phyloP scores from a whole-genome alignment of 2,113 vertebrate genomes.

The Oenanthe melanoleuca region DNA sequence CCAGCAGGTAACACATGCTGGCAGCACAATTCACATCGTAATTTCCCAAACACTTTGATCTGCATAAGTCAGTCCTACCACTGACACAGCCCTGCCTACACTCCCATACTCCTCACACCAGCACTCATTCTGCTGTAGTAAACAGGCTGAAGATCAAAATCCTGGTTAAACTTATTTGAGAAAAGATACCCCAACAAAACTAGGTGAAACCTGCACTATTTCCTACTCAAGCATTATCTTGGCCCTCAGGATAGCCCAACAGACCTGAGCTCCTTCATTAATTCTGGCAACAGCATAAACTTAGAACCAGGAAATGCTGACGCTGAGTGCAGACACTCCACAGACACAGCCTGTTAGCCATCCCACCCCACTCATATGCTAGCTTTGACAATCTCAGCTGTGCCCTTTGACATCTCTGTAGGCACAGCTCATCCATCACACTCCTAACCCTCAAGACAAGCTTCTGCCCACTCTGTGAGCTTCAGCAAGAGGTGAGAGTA shows the following conservation, averaged over 20 bases:
- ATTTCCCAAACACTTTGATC: constrained; percentile 3
- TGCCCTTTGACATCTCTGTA: neutral
- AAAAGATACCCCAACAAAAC: neutral
- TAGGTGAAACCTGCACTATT: neutral
- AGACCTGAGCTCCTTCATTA: neutral
- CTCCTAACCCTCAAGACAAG: neutral
- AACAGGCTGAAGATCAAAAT: neutral
- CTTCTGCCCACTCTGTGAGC: neutral
- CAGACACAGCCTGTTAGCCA: neutral
- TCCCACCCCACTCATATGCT: neutral
- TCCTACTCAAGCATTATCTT: neutral
- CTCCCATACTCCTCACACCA: neutral
- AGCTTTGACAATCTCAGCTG: neutral
- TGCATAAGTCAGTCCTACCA: neutral
- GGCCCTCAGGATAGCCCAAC: neutral
- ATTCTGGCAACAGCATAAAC: neutral
- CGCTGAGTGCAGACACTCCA: neutral
- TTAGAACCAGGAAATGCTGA: neutral
- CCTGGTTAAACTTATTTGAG: neutral
- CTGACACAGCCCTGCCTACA: neutral
- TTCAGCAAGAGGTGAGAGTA: neutral
- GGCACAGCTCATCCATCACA: neutral
- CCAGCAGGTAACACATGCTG: neutral
- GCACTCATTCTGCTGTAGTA: neutral
- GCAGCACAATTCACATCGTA: neutral